These are phyloP conservation scores for Drosophila tani DNA, from an alignment of 1,140 invertebrate genomes.

Conservation along the genomic window DNA sequence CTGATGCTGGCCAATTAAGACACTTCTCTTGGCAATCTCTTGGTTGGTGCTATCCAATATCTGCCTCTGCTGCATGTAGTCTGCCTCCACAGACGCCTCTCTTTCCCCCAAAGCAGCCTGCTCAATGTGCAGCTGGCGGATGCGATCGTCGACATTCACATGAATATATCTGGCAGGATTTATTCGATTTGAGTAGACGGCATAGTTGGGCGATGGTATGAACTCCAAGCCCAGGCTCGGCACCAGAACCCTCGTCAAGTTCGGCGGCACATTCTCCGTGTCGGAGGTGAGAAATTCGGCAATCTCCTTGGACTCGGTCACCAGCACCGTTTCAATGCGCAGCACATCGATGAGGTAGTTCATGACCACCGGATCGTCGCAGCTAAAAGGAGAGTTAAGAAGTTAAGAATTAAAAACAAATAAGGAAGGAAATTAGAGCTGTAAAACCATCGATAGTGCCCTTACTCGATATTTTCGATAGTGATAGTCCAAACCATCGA, in stretches of 20 bases:
- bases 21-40: slow-evolving; percentile 39
- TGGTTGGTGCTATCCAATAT: slow-evolving; percentile 14
- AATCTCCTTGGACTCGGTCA: slow-evolving; percentile 87
- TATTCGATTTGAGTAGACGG: slow-evolving; percentile 87
- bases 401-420: neutral
- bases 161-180: slow-evolving; percentile 87
- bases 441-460: too few relatives aligned
- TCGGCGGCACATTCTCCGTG: slow-evolving; percentile 87
- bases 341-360: slow-evolving; percentile 95
- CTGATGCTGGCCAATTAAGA: slow-evolving; percentile 43
- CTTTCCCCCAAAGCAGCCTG: slow-evolving; percentile 34
- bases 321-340: slow-evolving; percentile 89
- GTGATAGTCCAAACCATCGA: too few relatives aligned
- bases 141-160: slow-evolving; percentile 87
- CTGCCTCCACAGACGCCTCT: slow-evolving; percentile 18
- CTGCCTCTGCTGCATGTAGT: slow-evolving; percentile 12
- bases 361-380: slow-evolving; percentile 91
- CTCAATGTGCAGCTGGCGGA: slow-evolving; percentile 73
- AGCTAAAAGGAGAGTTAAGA: slow-evolving; percentile 61
- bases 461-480: too few relatives aligned
- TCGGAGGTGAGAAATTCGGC: slow-evolving; percentile 88
- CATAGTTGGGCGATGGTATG: slow-evolving; percentile 88
- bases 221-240: slow-evolving; percentile 85
- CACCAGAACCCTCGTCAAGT: slow-evolving; percentile 88
- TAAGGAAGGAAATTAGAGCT: neutral